These are phyloP conservation scores for Apoda limacodes DNA, from an alignment of 2,888 invertebrate genomes.

Conservation along the genomic window DNA sequence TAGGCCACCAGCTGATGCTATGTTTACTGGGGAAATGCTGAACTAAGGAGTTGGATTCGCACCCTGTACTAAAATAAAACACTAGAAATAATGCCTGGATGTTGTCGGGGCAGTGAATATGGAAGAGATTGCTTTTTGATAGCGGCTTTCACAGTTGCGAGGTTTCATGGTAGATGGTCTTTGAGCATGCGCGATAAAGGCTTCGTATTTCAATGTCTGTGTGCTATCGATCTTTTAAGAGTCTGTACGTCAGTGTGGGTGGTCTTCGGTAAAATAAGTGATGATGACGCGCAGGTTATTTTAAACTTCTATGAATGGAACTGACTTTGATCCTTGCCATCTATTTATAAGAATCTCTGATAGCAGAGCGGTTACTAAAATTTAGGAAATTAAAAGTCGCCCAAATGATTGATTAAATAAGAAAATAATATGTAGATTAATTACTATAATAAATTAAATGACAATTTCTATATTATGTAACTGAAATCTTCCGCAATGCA, in stretches of 20 bases:
- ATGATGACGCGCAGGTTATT: constrained; percentile 43
- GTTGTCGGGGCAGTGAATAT: constrained; percentile 28
- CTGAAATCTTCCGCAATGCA: too few species aligned
- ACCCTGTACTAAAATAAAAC: constrained; percentile 39
- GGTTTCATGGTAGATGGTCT: constrained; percentile 41
- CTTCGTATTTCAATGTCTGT: constrained; percentile 30
- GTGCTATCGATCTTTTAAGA: constrained; percentile 57
- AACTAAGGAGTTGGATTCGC: constrained; percentile 36
- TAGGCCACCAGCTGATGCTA: constrained; percentile 59
- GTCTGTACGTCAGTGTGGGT: constrained; percentile 59
- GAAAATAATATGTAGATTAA: too few species aligned
- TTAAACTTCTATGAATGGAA: constrained; percentile 43
- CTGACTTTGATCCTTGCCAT: too few species aligned
- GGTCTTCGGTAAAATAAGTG: too few species aligned
- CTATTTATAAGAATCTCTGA: too few species aligned
- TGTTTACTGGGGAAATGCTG: constrained; percentile 57
- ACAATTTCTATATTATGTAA: too few species aligned
- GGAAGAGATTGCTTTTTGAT: constrained; percentile 26
- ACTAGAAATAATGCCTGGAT: constrained; percentile 29
- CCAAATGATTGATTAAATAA: too few species aligned
- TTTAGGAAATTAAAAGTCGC: too few species aligned
- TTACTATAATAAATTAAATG: too few species aligned
- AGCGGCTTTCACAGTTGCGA: constrained; percentile 29
- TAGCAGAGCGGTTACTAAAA: too few species aligned
- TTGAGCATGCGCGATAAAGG: constrained; percentile 49